phyloP scores from a whole-genome alignment of 2,797 vertebrate species.

The Phrynocephalus forsythii region DNA sequence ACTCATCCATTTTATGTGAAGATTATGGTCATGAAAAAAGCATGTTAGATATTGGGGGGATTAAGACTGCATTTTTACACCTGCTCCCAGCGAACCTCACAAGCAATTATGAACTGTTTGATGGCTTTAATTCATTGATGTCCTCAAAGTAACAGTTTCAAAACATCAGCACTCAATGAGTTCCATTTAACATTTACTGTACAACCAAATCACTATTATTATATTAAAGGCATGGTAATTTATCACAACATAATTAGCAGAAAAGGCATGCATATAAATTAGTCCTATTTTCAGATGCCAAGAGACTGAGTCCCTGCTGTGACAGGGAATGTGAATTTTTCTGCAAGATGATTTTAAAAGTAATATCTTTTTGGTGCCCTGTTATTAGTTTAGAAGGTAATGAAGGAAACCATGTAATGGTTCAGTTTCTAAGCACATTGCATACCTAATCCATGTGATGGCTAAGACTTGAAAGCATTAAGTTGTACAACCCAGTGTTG shows the following conservation, averaged over 20 bases:
- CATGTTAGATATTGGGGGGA: background rate
- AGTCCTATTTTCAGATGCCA: constrained; percentile 53
- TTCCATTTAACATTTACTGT: constrained; percentile 63
- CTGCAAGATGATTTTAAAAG: constrained; percentile 24
- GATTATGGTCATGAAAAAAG: background rate
- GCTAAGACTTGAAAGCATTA: background rate
- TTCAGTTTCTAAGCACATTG: background rate
- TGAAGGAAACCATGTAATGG: background rate
- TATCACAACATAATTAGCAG: constrained; percentile 66
- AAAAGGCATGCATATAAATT: constrained; percentile 62
- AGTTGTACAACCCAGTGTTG: background rate
- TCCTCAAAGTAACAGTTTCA: constrained; percentile 63
- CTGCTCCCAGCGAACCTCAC: constrained; percentile 49
- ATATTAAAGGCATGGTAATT: constrained; percentile 64
- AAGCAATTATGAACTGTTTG: constrained; percentile 60
- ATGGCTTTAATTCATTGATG: constrained; percentile 63
- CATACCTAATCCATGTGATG: background rate
- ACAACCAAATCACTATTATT: constrained; percentile 55
- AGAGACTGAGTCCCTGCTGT: constrained; percentile 31
- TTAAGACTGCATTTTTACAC: constrained; percentile 30
- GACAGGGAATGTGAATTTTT: constrained; percentile 31
- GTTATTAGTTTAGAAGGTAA: background rate
- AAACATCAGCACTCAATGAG: constrained; percentile 64
- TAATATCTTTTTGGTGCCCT: constrained; percentile 26
- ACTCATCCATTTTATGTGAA: background rate